phyloP scores from a whole-genome alignment of 2,113 vertebrate species.

The Pagrus major region DNA sequence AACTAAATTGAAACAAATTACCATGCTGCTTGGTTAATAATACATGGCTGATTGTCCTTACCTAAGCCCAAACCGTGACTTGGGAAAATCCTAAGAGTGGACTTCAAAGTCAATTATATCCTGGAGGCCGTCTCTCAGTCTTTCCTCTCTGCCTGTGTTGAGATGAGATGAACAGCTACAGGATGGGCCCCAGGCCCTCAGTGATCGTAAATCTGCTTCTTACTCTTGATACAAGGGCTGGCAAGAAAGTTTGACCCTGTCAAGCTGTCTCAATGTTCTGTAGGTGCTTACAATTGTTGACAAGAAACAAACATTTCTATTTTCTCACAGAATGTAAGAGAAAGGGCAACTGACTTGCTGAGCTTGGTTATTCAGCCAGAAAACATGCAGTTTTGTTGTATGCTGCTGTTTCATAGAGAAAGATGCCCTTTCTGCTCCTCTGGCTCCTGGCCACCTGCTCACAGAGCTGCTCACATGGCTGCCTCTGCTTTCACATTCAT shows the following conservation, averaged over 20 bases:
- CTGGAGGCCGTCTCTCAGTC: slow-evolving; percentile 28
- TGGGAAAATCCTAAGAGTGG: slow-evolving; percentile 20
- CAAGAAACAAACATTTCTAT: slow-evolving; percentile 31
- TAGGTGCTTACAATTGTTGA: slow-evolving; percentile 40
- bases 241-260: not conserved
- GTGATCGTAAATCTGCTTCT: not conserved
- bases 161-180: slow-evolving; percentile 21
- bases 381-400: slow-evolving; percentile 1
- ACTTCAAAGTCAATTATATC: slow-evolving; percentile 45
- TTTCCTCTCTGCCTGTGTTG: slow-evolving; percentile 7
- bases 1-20: slow-evolving; percentile 65
- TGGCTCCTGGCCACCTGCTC: slow-evolving; percentile 24
- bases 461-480: slow-evolving; percentile 26
- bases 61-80: slow-evolving; percentile 18
- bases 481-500: slow-evolving; percentile 49
- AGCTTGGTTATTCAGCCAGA: not conserved
- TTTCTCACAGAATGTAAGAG: slow-evolving; percentile 26
- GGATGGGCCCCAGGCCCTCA: slow-evolving; percentile 3
- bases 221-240: slow-evolving; percentile 1
- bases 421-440: slow-evolving; percentile 26
- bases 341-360: slow-evolving; percentile 22
- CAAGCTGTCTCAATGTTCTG: not conserved
- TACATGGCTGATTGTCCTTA: slow-evolving; percentile 43
- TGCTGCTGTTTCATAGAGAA: slow-evolving; percentile 11
- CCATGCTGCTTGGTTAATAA: slow-evolving; percentile 50